Conservation (phyloP, 2,113 vertebrate species). For the Diphyllodes magnificus region DNA sequence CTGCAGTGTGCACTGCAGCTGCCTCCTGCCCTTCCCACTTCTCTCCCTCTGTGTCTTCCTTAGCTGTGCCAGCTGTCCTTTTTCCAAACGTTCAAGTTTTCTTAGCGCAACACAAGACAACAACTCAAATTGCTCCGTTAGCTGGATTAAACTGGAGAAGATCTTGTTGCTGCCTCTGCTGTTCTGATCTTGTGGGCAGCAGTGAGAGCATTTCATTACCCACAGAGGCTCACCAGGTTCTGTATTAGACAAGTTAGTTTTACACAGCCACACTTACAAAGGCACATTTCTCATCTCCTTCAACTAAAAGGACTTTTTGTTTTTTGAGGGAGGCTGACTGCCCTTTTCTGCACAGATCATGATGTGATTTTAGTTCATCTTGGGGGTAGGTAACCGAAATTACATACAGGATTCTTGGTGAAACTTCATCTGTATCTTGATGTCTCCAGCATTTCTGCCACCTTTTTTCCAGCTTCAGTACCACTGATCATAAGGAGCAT, state of each 20-base stretch:
- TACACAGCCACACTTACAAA: fast-evolving
- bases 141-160: not conserved
- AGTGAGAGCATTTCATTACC: not conserved
- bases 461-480: not conserved
- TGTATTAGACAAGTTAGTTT: not conserved
- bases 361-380: not conserved
- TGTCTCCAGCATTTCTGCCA: not conserved
- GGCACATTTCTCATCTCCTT: not conserved
- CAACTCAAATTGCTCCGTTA: not conserved
- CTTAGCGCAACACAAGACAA: not conserved
- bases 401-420: not conserved
- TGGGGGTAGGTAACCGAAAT: not conserved
- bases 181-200: not conserved
- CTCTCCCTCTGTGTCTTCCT: not conserved
- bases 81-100: not conserved
- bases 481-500: not conserved
- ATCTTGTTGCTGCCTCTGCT: not conserved
- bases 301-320: not conserved
- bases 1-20: not conserved
- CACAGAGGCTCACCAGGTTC: not conserved
- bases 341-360: not conserved
- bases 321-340: not conserved
- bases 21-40: not conserved
- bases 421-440: not conserved
- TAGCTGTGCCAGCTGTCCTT: not conserved